Base-by-base conservation (phyloP, 2,113 vertebrate species). In the Telmatochromis brichardi region DNA sequence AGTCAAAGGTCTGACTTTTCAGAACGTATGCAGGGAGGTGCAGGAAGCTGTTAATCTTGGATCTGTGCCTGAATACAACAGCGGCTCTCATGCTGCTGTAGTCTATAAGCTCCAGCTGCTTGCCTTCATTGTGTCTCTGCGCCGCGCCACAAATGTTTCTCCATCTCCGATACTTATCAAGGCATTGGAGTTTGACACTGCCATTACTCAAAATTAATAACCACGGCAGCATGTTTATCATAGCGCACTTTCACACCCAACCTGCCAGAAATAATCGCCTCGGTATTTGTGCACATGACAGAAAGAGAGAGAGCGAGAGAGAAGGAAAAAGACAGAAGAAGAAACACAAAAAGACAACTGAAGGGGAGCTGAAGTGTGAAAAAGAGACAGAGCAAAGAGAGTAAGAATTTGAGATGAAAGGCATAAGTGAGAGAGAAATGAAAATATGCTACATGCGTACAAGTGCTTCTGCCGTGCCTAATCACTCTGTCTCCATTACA, bases 211-310 rank as follows among this genome's bases (percentile, higher is more conserved):
- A 96, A 97, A 97, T 97, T 97, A 98, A 96, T 97, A 97, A 97
- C 96, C 95, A 96, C 94, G 93, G 93, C 93, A 90, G 96, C 94
- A 96, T 96, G 97, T 97, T 98, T 97, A 97, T 97, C 96, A 96
- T 96, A 94, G 95, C 37, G 33, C 96, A 93, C 53, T 95, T 97
- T 95, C 95, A 96, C 92, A 96, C 90, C 84, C 96, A 96, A 94
- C 96, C 96, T 97, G 97, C 97, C 97, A 97, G 96, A 97, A 96
- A 97, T 97, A 97, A 98, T 98, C 94, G 96, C 90, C 90, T 88
- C 83, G 2, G 78, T 86, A 80, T 92, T 88, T 91, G 85, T 54
- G 90, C 83, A 88, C 26, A 58, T 78, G 92, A 85, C 76, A 87
- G 76, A 51, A 21, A 85, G 80, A 65, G 42, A 71, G 79, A 21